These are phyloP conservation scores for Apis laboriosa DNA, from an alignment of 1,140 invertebrate species.

Conservation along the genomic window DNA sequence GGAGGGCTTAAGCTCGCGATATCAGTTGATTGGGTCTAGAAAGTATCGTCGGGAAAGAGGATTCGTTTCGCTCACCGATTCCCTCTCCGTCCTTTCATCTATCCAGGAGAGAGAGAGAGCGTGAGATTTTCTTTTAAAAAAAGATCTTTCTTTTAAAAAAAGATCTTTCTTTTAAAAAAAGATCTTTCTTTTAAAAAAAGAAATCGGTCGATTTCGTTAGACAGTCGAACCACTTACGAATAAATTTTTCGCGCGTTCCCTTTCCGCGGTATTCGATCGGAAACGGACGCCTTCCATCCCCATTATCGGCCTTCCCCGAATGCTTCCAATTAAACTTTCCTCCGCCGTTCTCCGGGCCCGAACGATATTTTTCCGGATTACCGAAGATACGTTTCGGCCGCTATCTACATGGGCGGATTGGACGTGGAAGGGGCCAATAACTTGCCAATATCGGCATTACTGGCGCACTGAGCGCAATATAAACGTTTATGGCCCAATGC, in stretches of 20 bases:
- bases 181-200: no score
- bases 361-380: slow-evolving; percentile 70
- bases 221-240: no score
- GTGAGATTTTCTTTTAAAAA: slow-evolving; percentile 6
- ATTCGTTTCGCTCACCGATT: neutral
- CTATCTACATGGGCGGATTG: slow-evolving; percentile 34
- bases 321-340: slow-evolving; percentile 74
- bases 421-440: slow-evolving; percentile 74
- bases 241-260: no score
- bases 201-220: no score
- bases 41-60: slow-evolving; percentile 57
- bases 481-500: slow-evolving; percentile 80
- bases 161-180: no score
- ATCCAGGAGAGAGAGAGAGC: neutral
- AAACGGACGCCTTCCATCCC: slow-evolving; percentile 48
- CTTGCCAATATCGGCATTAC: slow-evolving; percentile 80
- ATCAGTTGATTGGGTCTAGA: slow-evolving; percentile 80
- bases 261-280: slow-evolving; percentile 41
- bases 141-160: no score
- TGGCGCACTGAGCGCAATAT: slow-evolving; percentile 78
- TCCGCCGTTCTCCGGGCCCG: slow-evolving; percentile 33
- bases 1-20: slow-evolving; percentile 77
- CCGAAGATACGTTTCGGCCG: slow-evolving; percentile 45
- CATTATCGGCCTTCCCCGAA: slow-evolving; percentile 46
- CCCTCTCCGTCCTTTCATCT: no score